Evolutionary conservation across 2,888 invertebrate species (phyloP).

Genomic region (Drosophila yooni): DNA sequence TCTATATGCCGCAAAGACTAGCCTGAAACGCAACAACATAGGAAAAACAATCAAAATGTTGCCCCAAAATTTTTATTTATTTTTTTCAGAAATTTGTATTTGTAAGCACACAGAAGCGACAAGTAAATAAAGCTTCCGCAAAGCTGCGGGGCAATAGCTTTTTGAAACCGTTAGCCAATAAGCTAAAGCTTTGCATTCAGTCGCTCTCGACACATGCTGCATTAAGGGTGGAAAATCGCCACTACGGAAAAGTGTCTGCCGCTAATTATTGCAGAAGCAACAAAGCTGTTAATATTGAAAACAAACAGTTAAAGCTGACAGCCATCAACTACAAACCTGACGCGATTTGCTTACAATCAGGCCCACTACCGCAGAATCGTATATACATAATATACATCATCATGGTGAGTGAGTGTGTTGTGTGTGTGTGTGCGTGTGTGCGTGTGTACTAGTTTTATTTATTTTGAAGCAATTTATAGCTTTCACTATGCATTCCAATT

Average conservation of each 20-base stretch:
- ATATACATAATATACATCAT: slow-evolving; percentile 67
- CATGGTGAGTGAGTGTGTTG: slow-evolving; percentile 65
- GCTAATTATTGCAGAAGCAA: slow-evolving; percentile 13
- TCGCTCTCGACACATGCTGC: slow-evolving; percentile 68
- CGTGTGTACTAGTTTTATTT: slow-evolving; percentile 42
- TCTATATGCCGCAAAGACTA: neutral
- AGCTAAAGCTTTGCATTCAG: slow-evolving; percentile 57
- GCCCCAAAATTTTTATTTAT: neutral
- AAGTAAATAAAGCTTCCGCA: slow-evolving; percentile 47
- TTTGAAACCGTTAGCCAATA: slow-evolving; percentile 66
- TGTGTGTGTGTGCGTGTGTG: slow-evolving; percentile 22
- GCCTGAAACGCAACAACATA: neutral
- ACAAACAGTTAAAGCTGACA: slow-evolving; percentile 33
- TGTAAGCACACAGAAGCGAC: neutral
- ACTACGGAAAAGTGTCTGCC: slow-evolving; percentile 27
- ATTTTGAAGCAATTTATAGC: slow-evolving; percentile 51
- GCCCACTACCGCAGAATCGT: slow-evolving; percentile 47
- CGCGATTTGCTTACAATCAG: slow-evolving; percentile 62
- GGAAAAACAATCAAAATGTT: slow-evolving; percentile 35
- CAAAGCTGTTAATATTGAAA: slow-evolving; percentile 26
- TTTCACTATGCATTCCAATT: slow-evolving; percentile 47
- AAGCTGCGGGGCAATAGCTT: slow-evolving; percentile 64
- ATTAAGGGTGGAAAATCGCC: slow-evolving; percentile 64
- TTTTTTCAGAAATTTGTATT: neutral
- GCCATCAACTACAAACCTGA: slow-evolving; percentile 35